Evolutionary conservation across 1,140 invertebrate species (phyloP).

Genomic region (Pararge aegeria): DNA sequence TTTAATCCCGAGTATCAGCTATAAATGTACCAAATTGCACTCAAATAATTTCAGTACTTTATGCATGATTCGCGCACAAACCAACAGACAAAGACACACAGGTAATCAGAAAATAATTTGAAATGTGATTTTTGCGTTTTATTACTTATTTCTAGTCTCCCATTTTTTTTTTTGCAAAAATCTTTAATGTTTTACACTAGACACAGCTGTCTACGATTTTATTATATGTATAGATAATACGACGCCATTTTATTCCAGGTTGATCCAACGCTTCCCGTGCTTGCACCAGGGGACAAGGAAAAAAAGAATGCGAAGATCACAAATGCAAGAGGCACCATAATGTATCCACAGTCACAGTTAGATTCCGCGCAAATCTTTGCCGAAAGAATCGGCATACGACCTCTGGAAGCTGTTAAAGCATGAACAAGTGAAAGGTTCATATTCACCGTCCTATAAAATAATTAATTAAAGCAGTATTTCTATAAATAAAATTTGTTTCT

Average conservation of each 20-base stretch:
- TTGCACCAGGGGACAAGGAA: constrained; percentile 94
- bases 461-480: background rate
- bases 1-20: no score
- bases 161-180: no score
- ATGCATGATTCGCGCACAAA: no score
- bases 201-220: no score
- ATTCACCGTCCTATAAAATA: background rate
- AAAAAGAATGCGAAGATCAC: constrained; percentile 84
- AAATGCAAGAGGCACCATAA: constrained; percentile 86
- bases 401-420: constrained; percentile 60
- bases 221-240: background rate
- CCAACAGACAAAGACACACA: no score
- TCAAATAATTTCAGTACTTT: no score
- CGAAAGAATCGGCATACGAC: constrained; percentile 77
- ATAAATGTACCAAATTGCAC: no score
- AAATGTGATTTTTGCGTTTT: no score
- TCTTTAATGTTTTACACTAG: no score
- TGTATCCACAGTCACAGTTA: constrained; percentile 89
- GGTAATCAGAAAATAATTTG: no score
- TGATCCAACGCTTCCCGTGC: constrained; percentile 83
- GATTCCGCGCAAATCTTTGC: constrained; percentile 79
- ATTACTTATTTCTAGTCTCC: no score
- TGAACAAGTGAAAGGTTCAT: background rate
- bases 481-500: background rate
- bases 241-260: constrained; percentile 80